Base-by-base conservation (phyloP, 2,888 invertebrate species). In the Ophion slaviceki region DNA sequence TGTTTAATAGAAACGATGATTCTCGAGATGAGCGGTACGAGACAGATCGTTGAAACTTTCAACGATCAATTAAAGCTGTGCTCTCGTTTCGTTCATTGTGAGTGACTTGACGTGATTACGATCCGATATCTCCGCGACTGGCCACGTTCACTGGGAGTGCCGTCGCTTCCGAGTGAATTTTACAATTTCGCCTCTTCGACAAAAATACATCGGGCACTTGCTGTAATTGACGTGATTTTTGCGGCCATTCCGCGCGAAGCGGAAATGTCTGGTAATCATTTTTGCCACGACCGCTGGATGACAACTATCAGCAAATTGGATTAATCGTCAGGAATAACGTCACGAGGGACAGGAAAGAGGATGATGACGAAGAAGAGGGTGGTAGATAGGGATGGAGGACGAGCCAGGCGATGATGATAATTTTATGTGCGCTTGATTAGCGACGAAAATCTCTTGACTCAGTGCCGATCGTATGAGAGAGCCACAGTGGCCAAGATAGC, bases 321-420 rank as follows among this genome's bases (percentile, higher is more conserved):
- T 90, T 89, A 90, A 90, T 90, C 89, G 84, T 84, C 88, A 86
- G 82, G 86, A 88, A 87, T 90, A 87, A 85, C 83, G 82, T 57
- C 87, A 83, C 78, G 83, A 74, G 70, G 53, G 75, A 81, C 53
- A 74, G 32, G 28, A 53, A 80, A 67, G 62, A 45, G 67, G 14
- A 36, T 59, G 66, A 75, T 66, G 67, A 28, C 8, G 66, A 71
- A 47, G 36, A 75, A 83, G 84, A 84, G 86, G 8, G 40, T 7
- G 40, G 8, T 6, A 86, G 84, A 64, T 59, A 86, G 86, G 75
- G 85, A 72, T 62, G 36, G 70, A 76, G 57, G 71, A 14, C 32
- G 36, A 67, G 82, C 6, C 36, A 28, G n/a, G 36, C 36, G 72
- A 80, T 14, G 84, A 76, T 57, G 79, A 77, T n/a, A 64, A 59